Evolutionary conservation across 2,797 vertebrate species (phyloP).

Genomic region (Aratinga solstitialis): DNA sequence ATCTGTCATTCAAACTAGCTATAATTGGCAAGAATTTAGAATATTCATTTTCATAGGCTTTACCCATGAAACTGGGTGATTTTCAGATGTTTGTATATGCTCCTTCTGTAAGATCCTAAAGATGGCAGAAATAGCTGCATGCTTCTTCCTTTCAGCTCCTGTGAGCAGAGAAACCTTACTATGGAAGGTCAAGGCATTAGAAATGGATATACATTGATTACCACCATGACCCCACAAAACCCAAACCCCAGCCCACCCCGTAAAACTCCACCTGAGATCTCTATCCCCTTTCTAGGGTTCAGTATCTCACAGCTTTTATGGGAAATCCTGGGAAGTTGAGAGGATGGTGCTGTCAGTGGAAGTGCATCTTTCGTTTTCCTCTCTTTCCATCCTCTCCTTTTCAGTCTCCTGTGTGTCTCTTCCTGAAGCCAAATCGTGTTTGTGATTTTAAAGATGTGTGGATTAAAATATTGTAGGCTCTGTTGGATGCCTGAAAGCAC

Average conservation of each 20-base stretch:
- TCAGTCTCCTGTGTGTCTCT: background rate
- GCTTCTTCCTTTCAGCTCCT: background rate
- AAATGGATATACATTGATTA: background rate
- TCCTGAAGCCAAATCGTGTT: background rate
- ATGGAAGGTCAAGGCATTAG: background rate
- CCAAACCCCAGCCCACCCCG: background rate
- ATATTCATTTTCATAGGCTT: background rate
- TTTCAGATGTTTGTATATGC: background rate
- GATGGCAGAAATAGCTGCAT: background rate
- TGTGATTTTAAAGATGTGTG: background rate
- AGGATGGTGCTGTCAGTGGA: background rate
- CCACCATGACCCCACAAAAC: background rate
- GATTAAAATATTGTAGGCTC: slow-evolving; percentile 28
- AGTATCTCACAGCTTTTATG: background rate
- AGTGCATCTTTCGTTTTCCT: background rate
- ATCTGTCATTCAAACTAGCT: background rate
- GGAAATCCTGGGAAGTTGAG: background rate
- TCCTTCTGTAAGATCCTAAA: background rate
- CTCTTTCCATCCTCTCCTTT: background rate
- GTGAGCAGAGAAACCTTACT: background rate
- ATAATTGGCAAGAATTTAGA: background rate
- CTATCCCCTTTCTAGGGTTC: background rate
- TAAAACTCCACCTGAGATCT: background rate
- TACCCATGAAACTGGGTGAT: background rate
- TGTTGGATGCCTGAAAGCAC: slow-evolving; percentile 34